Conservation (phyloP, 2,113 vertebrate genomes). For the Seriola aureovittata region DNA sequence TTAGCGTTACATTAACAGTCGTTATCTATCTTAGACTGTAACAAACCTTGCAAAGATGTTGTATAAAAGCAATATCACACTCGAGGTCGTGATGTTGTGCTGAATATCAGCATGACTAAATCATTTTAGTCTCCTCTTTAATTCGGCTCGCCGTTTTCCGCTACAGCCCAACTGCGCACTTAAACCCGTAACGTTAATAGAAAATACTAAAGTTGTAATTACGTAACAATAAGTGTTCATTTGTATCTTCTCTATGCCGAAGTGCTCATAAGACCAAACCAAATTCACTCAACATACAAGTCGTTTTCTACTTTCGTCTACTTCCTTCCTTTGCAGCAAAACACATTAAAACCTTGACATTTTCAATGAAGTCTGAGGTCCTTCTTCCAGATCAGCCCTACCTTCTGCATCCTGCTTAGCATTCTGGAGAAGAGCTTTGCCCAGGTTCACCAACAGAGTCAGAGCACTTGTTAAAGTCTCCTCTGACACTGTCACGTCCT, state of each 20-base stretch:
- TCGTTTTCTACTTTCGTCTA: not conserved
- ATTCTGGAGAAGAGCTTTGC: constrained; percentile 46
- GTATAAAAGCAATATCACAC: too few relatives aligned
- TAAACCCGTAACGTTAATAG: not conserved
- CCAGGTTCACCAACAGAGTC: constrained; percentile 49
- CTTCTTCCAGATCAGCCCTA: not conserved
- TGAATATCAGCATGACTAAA: too few relatives aligned
- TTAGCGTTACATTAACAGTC: too few relatives aligned
- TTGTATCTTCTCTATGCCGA: not conserved
- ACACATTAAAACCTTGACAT: not conserved
- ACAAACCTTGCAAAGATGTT: too few relatives aligned
- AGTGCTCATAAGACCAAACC: not conserved
- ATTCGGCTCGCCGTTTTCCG: too few relatives aligned
- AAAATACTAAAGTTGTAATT: not conserved
- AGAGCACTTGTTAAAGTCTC: constrained; percentile 50
- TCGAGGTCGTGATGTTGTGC: too few relatives aligned
- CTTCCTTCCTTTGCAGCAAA: too few relatives aligned
- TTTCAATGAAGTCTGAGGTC: not conserved
- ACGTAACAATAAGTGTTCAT: rapidly evolving
- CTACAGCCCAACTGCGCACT: too few relatives aligned
- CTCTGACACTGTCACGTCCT: constrained; percentile 16
- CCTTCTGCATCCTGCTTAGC: constrained; percentile 66
- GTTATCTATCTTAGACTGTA: too few relatives aligned
- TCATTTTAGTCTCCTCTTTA: too few relatives aligned
- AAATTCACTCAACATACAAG: not conserved